These are phyloP conservation scores for Triops longicaudatus DNA, from an alignment of 1,140 invertebrate genomes.

Conservation along the genomic window DNA sequence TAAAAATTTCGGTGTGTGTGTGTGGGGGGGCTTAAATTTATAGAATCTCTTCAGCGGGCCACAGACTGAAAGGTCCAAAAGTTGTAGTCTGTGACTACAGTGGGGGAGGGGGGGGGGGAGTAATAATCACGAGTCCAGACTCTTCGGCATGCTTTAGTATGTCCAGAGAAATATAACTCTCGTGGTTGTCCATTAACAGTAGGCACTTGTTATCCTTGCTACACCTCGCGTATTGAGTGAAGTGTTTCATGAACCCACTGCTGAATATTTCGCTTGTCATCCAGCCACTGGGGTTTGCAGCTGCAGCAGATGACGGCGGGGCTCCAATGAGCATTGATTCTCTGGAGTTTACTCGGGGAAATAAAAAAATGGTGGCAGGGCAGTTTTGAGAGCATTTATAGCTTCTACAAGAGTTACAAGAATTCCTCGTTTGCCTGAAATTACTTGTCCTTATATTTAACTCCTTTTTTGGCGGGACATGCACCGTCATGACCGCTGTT, in stretches of 20 bases:
- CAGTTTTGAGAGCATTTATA: background rate
- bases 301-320: conserved; percentile 22
- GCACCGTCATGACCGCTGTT: background rate
- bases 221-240: too few species aligned
- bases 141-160: too few species aligned
- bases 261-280: conserved; percentile 23
- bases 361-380: background rate
- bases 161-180: too few species aligned
- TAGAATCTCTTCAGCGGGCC: too few species aligned
- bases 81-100: too few species aligned
- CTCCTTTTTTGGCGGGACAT: background rate
- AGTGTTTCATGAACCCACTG: background rate
- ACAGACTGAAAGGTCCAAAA: too few species aligned
- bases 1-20: too few species aligned
- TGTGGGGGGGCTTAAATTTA: too few species aligned
- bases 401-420: background rate
- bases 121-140: too few species aligned
- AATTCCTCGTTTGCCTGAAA: background rate
- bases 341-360: background rate
- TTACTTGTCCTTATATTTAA: conserved; percentile 1
- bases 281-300: conserved; percentile 29
- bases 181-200: too few species aligned
- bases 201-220: too few species aligned
- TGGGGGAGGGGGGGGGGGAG: too few species aligned
- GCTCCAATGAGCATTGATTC: conserved; percentile 27